A percentile compares a stretch with the other conserved stretches of the same genome.
These are phyloP conservation scores for Yponomeuta evonymella DNA, from an alignment of 2,888 invertebrate species.

Conservation along the genomic window DNA sequence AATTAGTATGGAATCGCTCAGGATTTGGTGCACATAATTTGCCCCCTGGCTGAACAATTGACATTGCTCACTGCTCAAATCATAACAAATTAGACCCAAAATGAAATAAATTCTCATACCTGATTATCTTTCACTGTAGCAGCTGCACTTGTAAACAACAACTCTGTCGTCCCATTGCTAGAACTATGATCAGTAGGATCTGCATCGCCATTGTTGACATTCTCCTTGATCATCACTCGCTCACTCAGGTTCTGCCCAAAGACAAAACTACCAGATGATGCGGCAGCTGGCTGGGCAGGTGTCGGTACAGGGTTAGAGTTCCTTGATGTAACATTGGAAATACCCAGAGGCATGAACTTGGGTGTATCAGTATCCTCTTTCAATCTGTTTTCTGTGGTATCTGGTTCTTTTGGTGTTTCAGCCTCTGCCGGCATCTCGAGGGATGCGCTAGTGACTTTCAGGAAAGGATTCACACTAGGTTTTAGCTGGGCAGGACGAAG, in stretches of 20 bases:
- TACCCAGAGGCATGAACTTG: constrained; percentile 68
- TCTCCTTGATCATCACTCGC: constrained; percentile 81
- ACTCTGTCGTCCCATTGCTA: constrained; percentile 78
- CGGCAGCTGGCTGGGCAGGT: constrained; percentile 45
- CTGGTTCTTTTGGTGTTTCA: constrained; percentile 6
- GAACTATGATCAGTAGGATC: constrained; percentile 51
- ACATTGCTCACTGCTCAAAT: background rate
- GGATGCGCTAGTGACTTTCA: constrained; percentile 38
- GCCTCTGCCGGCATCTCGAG: constrained; percentile 10
- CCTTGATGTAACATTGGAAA: constrained; percentile 47
- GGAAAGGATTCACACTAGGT: constrained; percentile 55
- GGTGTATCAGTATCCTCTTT: constrained; percentile 52
- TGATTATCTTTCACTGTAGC: constrained; percentile 70
- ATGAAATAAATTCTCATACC: constrained; percentile 28
- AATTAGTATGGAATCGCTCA: too few species aligned
- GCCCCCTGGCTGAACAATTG: too few species aligned
- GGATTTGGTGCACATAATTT: too few species aligned
- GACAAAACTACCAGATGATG: constrained; percentile 82
- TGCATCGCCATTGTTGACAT: constrained; percentile 69
- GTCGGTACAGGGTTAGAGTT: constrained; percentile 71
- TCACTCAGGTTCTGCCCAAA: constrained; percentile 95
- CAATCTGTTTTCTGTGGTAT: constrained; percentile 40
- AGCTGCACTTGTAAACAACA: constrained; percentile 85
- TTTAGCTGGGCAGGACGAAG: constrained; percentile 64
- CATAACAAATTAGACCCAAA: background rate